Conservation (phyloP, 2,888 invertebrate species). For the Uloborus plumipes region DNA sequence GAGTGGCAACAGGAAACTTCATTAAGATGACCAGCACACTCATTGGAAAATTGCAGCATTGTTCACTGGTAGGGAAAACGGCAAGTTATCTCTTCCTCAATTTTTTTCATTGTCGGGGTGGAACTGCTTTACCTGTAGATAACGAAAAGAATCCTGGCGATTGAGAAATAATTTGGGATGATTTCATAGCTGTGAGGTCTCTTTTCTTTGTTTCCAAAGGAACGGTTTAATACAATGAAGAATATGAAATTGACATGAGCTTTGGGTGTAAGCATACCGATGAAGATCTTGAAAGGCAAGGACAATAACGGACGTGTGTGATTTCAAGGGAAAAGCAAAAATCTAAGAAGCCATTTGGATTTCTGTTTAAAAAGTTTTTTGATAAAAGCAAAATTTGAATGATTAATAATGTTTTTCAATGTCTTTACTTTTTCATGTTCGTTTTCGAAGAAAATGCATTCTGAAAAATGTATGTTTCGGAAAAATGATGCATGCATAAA, state of each 20-base stretch:
- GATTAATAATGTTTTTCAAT: neutral
- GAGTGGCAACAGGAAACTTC: too few species aligned
- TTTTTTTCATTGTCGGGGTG: neutral
- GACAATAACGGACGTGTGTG: too few species aligned
- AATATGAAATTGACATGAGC: neutral
- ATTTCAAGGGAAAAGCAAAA: neutral
- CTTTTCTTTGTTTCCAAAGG: constrained; percentile 4
- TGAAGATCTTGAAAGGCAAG: too few species aligned
- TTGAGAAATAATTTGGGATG: constrained; percentile 23
- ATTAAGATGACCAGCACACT: too few species aligned
- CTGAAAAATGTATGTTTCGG: too few species aligned
- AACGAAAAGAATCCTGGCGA: constrained; percentile 22
- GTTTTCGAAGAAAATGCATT: too few species aligned
- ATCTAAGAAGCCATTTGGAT: neutral
- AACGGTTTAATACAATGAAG: constrained; percentile 1
- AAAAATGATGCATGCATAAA: too few species aligned
- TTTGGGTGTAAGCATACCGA: neutral
- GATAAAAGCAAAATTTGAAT: neutral
- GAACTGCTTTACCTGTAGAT: constrained; percentile 8
- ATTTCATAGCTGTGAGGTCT: constrained; percentile 1
- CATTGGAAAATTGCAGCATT: constrained; percentile 2
- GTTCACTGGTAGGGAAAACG: constrained; percentile 10
- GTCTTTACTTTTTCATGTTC: too few species aligned
- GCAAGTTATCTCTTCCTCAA: constrained; percentile 9
- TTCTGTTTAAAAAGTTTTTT: neutral